Evolutionary conservation across 2,797 vertebrate genomes (phyloP).

Genomic region (Periophthalmus magnuspinnatus): DNA sequence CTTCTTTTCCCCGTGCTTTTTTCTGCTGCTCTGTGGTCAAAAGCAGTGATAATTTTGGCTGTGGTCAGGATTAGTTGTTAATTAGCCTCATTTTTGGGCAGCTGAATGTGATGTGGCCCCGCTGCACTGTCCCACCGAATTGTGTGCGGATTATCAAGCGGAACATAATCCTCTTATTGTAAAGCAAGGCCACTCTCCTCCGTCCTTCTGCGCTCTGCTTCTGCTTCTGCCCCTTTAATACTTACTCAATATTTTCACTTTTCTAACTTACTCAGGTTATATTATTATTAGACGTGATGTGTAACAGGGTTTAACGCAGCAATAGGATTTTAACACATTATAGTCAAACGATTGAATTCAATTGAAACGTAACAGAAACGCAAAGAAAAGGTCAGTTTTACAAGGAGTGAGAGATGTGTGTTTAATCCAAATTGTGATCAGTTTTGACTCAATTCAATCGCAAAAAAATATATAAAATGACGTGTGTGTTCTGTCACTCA

Average conservation of each 20-base stretch:
- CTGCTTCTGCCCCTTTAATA: constrained; percentile 21
- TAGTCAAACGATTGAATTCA: neutral
- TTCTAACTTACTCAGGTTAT: constrained; percentile 11
- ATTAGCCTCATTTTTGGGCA: constrained; percentile 72
- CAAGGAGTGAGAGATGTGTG: too few species aligned
- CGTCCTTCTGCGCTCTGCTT: constrained; percentile 36
- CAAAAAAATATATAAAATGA: too few species aligned
- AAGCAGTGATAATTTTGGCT: constrained; percentile 58
- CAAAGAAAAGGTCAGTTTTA: neutral
- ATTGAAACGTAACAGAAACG: neutral
- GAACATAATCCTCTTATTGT: constrained; percentile 75
- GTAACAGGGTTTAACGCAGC: constrained; percentile 22
- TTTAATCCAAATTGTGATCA: too few species aligned
- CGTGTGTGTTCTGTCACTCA: too few species aligned
- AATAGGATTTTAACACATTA: neutral
- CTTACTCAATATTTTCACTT: constrained; percentile 7
- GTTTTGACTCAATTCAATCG: too few species aligned
- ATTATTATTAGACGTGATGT: constrained; percentile 15
- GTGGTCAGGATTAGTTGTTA: constrained; percentile 72
- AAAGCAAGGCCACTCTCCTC: constrained; percentile 60
- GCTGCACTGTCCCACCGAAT: constrained; percentile 60
- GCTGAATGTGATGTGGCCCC: constrained; percentile 62
- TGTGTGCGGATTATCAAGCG: constrained; percentile 68
- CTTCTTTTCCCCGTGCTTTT: constrained; percentile 4
- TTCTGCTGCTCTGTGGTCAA: constrained; percentile 36